A percentile compares a stretch with the other conserved stretches of the same genome.
Evolutionary conservation across 2,888 invertebrate species (phyloP).

Genomic region (Papilio elwesi): DNA sequence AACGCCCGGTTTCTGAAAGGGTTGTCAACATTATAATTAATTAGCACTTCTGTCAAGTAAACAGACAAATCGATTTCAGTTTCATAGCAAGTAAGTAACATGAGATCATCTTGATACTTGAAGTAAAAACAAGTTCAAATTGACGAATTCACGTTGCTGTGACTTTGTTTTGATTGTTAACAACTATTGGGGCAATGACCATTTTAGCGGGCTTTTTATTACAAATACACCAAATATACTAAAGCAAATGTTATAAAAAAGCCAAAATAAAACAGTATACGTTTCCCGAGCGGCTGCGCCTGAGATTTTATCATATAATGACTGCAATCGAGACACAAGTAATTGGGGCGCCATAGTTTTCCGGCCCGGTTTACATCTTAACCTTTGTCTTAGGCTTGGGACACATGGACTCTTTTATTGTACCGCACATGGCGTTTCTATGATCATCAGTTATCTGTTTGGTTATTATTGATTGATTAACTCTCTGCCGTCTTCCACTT

Average conservation of each 20-base stretch:
- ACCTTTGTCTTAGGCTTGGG: conserved; percentile 20
- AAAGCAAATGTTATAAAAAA: too few species aligned
- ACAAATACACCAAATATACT: background rate
- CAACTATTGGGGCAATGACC: too few species aligned
- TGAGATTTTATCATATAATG: conserved; percentile 55
- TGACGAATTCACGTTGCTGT: too few species aligned
- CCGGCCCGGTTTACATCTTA: conserved; percentile 45
- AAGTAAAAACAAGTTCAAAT: background rate
- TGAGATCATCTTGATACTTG: background rate
- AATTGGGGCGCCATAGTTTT: conserved; percentile 46
- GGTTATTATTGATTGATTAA: background rate
- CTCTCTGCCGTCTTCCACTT: too few species aligned
- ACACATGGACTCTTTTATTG: background rate
- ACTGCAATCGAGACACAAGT: conserved; percentile 51
- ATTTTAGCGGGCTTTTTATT: background rate
- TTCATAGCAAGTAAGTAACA: too few species aligned
- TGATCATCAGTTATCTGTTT: background rate
- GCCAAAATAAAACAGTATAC: background rate
- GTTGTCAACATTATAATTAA: too few species aligned
- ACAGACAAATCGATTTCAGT: too few species aligned
- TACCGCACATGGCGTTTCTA: background rate
- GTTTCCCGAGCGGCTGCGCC: conserved; percentile 46
- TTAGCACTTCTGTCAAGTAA: too few species aligned
- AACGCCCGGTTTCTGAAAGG: too few species aligned
- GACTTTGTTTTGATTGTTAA: too few species aligned